Evolutionary conservation across 2,888 invertebrate species (phyloP).

Genomic region (Apantesis nais): DNA sequence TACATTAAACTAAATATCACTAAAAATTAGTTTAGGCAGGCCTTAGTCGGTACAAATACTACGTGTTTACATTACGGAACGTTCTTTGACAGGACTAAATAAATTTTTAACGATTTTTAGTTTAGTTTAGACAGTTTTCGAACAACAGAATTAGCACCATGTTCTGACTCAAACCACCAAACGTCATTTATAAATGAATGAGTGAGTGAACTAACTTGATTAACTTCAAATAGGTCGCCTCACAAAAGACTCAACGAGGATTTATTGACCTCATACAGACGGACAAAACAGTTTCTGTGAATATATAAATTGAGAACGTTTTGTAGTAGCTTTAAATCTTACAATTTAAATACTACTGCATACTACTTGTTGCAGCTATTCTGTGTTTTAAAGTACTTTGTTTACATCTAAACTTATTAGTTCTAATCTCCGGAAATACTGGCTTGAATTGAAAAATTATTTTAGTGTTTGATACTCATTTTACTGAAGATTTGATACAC

Average conservation of each 20-base stretch:
- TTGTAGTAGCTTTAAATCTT: not conserved
- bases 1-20: no score
- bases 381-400: not conserved
- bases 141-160: no score
- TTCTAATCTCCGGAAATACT: no score
- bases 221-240: constrained; percentile 30
- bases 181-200: constrained; percentile 6
- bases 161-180: not conserved
- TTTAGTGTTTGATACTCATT: no score
- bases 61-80: no score
- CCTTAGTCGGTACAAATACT: no score
- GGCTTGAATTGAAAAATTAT: no score
- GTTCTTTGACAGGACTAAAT: no score
- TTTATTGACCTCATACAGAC: constrained; percentile 20
- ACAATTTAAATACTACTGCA: not conserved
- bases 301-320: not conserved
- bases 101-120: no score
- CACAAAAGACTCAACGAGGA: constrained; percentile 38
- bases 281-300: not conserved
- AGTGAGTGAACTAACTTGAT: constrained; percentile 11
- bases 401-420: not conserved
- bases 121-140: no score
- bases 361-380: not conserved
- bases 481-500: no score
- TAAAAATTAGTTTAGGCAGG: no score